These are phyloP conservation scores for Silurus aristotelis DNA, from an alignment of 2,797 vertebrate genomes.

Conservation along the genomic window DNA sequence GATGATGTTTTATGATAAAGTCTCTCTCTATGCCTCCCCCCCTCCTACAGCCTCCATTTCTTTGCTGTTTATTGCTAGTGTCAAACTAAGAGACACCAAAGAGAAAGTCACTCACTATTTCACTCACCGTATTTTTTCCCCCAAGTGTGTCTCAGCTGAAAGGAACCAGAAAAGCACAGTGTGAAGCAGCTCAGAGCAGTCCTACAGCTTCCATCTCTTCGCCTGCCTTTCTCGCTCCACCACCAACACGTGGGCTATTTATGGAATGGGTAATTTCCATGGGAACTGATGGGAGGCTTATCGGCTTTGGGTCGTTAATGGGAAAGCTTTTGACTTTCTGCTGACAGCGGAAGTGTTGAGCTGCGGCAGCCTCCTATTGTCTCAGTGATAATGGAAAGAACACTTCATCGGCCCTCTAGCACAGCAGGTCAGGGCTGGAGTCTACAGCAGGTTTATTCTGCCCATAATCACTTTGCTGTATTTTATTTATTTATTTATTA, in stretches of 20 bases:
- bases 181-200: constrained; percentile 26
- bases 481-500: neutral
- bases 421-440: constrained; percentile 25
- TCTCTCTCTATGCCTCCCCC: neutral
- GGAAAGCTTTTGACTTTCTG: constrained; percentile 48
- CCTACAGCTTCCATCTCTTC: constrained; percentile 3
- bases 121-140: neutral
- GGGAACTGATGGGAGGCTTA: constrained; percentile 50
- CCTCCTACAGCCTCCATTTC: neutral
- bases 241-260: constrained; percentile 40
- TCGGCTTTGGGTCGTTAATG: constrained; percentile 44
- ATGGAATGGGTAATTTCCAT: constrained; percentile 56
- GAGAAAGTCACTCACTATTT: constrained; percentile 7
- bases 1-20: constrained; percentile 19
- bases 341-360: constrained; percentile 49
- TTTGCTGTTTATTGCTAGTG: constrained; percentile 18
- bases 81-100: constrained; percentile 29
- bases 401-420: constrained; percentile 41
- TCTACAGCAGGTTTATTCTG: constrained; percentile 29
- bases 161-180: constrained; percentile 18
- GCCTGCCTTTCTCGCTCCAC: constrained; percentile 2
- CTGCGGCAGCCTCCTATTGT: constrained; percentile 48
- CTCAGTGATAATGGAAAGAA: constrained; percentile 45
- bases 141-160: constrained; percentile 9
- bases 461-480: constrained; percentile 32